phyloP scores from a whole-genome alignment of 64 coral and sea anemone species.

The Stichodactyla helianthus region DNA sequence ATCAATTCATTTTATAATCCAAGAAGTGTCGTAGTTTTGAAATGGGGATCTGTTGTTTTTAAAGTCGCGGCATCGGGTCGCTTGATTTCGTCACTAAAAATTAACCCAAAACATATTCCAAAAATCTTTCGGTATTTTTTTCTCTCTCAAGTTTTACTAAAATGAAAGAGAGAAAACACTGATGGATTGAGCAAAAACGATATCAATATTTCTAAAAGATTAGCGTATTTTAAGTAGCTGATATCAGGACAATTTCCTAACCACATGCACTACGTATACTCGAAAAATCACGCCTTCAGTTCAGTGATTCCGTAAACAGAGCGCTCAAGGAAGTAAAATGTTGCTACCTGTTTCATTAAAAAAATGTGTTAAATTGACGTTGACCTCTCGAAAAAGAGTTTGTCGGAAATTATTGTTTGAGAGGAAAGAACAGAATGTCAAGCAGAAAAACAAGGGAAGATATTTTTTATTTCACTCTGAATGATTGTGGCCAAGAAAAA shows the following conservation, averaged over 20 bases:
- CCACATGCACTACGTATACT: neutral
- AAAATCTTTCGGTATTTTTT: neutral
- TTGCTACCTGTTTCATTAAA: neutral
- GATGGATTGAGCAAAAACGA: neutral
- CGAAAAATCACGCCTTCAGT: neutral
- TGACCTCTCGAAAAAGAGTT: neutral
- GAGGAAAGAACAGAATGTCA: neutral
- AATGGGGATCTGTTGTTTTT: slow-evolving; percentile 4
- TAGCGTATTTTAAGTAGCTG: neutral
- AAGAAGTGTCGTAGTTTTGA: neutral
- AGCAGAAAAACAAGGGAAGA: neutral
- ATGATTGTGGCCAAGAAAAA: too few species aligned
- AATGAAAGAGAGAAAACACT: neutral
- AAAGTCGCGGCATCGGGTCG: neutral
- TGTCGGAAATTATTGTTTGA: neutral
- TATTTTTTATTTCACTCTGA: too few species aligned
- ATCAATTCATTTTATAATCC: neutral
- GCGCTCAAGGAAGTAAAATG: neutral
- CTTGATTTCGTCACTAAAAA: neutral
- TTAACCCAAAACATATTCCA: too few species aligned
- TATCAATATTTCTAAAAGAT: neutral
- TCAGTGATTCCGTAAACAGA: neutral
- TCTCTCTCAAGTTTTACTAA: neutral
- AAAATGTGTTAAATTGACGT: too few species aligned
- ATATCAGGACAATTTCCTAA: neutral